A percentile compares a stretch with the other conserved stretches of the same genome.
Conservation (phyloP, 1,140 invertebrate species). For the Sinella curviseta region DNA sequence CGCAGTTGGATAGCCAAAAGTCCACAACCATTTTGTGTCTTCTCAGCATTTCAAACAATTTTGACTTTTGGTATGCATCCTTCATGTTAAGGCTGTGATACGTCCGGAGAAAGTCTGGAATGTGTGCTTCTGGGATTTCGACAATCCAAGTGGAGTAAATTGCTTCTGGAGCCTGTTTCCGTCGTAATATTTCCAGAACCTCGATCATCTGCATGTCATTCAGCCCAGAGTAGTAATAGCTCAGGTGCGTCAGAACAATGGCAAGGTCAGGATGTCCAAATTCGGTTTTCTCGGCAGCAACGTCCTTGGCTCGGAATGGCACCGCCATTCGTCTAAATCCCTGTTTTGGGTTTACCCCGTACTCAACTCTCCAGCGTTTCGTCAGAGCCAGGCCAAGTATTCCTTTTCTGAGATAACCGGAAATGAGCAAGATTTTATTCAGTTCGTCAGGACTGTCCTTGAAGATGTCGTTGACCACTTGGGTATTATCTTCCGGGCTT, state of each 20-base stretch:
- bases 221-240: constrained; percentile 42
- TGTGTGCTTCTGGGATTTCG: neutral
- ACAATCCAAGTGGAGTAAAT: constrained; percentile 28
- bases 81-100: constrained; percentile 35
- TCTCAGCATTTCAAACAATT: constrained; percentile 33
- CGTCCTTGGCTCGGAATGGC: constrained; percentile 43
- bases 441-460: neutral
- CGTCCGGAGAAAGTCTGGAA: neutral
- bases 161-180: neutral
- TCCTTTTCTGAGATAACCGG: constrained; percentile 38
- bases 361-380: constrained; percentile 47
- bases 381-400: constrained; percentile 33
- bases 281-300: constrained; percentile 39
- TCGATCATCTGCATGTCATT: constrained; percentile 29
- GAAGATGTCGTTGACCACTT: neutral
- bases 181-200: constrained; percentile 10
- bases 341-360: constrained; percentile 40
- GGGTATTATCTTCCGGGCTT: constrained; percentile 2
- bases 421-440: constrained; percentile 34
- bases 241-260: constrained; percentile 35
- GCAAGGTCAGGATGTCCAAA: constrained; percentile 44
- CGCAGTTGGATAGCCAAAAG: constrained; percentile 36
- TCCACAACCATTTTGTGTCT: constrained; percentile 36
- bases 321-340: constrained; percentile 25
- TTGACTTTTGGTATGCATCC: constrained; percentile 32